Base-by-base conservation (phyloP, 2,797 vertebrate species). In the Agapornis canus region DNA sequence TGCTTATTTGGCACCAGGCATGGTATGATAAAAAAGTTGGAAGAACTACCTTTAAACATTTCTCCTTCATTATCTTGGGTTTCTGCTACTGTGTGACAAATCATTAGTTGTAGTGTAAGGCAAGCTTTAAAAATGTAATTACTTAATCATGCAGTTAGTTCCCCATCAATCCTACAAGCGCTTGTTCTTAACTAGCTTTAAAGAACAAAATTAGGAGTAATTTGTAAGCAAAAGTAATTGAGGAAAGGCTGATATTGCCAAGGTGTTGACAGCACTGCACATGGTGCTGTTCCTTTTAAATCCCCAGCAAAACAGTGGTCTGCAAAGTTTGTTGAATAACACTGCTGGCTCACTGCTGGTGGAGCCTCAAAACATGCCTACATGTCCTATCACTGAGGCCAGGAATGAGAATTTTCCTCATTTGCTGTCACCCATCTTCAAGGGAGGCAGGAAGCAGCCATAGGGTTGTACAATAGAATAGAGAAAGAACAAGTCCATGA, bases 151-250 rank as follows among this genome's bases (percentile, higher is more conserved):
- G 97, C 97, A 98, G 97, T 98, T 98, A 98, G 97, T 89, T 96
- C 94, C 96, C 88, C 97, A 98, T 98, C 97, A 98, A 98, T 98
- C 96, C 96, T 98, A 97, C 97, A 89, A 98, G 96, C 97, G 94
- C 97, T 98, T 97, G 96, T 72, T 98, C 97, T 98, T 98, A 98
- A 98, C 98, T 98, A 98, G 97, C 97, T 98, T 98, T 98, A 96
- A 98, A 98, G 97, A 97, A 97, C 95, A 98, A 97, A 98, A 98
- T 98, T 98, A 98, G 97, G 91, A 98, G 97, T 98, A 98, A 98
- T 98, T 98, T 98, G 98, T 98, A 98, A 98, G 97, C 98, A 98
- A 97, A 98, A 98, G 97, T 98, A 98, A 98, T 98, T 98, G 97
- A 97, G 94, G 97, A 94, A 97, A 97, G 95, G 97, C 97, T 97